A percentile compares a stretch with the other conserved stretches of the same genome.
Evolutionary conservation across 2,888 invertebrate species (phyloP).

Genomic region (Hybos culiciformis): DNA sequence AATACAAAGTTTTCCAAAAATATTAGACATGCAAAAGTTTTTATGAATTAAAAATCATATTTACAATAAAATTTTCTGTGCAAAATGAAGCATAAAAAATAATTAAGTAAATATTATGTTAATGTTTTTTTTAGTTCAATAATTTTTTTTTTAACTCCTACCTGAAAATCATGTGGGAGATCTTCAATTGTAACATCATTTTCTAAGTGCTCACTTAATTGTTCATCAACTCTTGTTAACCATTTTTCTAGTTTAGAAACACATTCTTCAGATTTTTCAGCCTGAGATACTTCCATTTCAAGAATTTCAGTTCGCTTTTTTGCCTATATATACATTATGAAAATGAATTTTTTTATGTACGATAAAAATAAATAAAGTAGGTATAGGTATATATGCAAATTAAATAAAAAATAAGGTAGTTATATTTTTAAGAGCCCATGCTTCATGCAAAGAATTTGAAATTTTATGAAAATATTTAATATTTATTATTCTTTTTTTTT

Average conservation of each 20-base stretch:
- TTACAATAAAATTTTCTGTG: not conserved
- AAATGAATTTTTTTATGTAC: too few species aligned
- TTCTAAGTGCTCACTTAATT: constrained; percentile 55
- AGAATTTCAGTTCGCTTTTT: constrained; percentile 39
- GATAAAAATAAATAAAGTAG: too few species aligned
- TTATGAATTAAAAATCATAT: not conserved
- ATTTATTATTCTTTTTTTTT: too few species aligned
- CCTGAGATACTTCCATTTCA: constrained; percentile 58
- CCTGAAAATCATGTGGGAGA: constrained; percentile 62
- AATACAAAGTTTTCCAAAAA: too few species aligned
- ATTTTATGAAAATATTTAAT: too few species aligned
- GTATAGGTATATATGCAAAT: too few species aligned
- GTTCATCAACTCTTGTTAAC: constrained; percentile 51
- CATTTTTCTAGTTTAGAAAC: constrained; percentile 60
- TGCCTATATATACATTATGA: constrained; percentile 19
- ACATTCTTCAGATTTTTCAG: constrained; percentile 61
- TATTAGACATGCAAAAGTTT: too few species aligned
- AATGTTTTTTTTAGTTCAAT: not conserved
- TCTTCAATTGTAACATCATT: constrained; percentile 67
- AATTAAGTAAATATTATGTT: not conserved
- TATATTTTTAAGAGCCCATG: too few species aligned
- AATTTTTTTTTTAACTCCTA: constrained; percentile 19
- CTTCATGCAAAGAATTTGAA: too few species aligned
- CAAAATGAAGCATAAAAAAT: too few species aligned
- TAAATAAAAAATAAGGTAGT: too few species aligned